Evolutionary conservation across 2,113 vertebrate species (phyloP).

Genomic region (Typhlomys cinereus): DNA sequence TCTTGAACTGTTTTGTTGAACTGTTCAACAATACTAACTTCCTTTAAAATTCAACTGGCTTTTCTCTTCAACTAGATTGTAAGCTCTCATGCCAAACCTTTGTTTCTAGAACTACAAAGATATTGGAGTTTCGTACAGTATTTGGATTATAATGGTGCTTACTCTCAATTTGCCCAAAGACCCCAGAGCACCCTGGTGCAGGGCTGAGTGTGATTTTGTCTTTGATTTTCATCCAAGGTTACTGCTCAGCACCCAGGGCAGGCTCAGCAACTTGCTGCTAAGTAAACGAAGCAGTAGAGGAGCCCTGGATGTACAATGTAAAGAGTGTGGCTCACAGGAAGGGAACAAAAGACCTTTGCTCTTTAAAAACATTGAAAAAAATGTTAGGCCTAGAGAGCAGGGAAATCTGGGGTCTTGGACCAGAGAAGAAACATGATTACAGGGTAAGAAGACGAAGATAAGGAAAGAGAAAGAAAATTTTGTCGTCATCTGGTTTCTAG

Average conservation of each 20-base stretch:
- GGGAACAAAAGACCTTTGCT: background rate
- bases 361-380: background rate
- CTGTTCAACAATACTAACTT: background rate
- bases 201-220: background rate
- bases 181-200: background rate
- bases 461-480: background rate
- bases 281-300: background rate
- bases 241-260: background rate
- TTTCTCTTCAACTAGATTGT: background rate
- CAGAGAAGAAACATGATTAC: background rate
- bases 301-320: too few relatives aligned
- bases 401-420: background rate
- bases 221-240: background rate
- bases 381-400: background rate
- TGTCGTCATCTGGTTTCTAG: background rate
- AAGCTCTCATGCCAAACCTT: background rate
- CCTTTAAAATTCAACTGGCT: background rate
- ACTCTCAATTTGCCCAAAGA: background rate
- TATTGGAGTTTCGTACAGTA: too few relatives aligned
- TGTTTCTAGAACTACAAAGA: background rate
- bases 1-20: background rate
- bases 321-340: background rate
- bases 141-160: background rate
- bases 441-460: background rate
- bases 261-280: background rate